phyloP scores from a whole-genome alignment of 2,113 vertebrate species.

The Spea bombifrons region DNA sequence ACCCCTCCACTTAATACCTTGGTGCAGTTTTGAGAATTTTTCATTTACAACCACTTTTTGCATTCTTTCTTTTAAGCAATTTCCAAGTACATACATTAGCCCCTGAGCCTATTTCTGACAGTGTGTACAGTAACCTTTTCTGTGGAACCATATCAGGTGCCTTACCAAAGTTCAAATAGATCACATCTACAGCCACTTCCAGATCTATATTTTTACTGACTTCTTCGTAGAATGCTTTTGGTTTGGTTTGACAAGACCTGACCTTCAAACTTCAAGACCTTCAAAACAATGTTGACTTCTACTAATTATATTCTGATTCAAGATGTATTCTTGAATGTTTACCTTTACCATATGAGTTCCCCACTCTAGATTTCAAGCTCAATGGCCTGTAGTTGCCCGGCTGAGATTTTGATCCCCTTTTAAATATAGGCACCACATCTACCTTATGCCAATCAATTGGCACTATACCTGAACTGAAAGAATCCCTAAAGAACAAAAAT shows the following conservation, averaged over 20 bases:
- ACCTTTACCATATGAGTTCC: no score
- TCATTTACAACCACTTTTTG: not conserved
- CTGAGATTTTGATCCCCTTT: no score
- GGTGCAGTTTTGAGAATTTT: not conserved
- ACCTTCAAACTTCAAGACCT: no score
- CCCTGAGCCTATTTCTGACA: not conserved
- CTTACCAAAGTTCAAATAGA: slow-evolving; percentile 16
- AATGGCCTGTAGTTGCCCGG: no score
- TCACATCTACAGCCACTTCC: slow-evolving; percentile 39
- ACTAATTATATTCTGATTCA: not conserved
- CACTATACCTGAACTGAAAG: no score
- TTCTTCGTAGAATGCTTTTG: slow-evolving; percentile 49
- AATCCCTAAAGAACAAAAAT: no score
- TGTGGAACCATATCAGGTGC: slow-evolving; percentile 22
- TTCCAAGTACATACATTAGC: not conserved
- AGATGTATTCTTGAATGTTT: not conserved
- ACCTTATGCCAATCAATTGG: no score
- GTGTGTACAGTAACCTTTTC: not conserved
- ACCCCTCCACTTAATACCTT: slow-evolving; percentile 11
- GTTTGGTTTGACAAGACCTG: slow-evolving; percentile 49
- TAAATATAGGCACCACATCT: no score
- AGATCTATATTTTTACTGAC: slow-evolving; percentile 43
- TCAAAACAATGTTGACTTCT: slow-evolving; percentile 32
- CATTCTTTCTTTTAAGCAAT: not conserved
- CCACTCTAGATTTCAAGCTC: no score